phyloP scores from a whole-genome alignment of 2,797 vertebrate genomes.

The Pseudomugil gertrudae region DNA sequence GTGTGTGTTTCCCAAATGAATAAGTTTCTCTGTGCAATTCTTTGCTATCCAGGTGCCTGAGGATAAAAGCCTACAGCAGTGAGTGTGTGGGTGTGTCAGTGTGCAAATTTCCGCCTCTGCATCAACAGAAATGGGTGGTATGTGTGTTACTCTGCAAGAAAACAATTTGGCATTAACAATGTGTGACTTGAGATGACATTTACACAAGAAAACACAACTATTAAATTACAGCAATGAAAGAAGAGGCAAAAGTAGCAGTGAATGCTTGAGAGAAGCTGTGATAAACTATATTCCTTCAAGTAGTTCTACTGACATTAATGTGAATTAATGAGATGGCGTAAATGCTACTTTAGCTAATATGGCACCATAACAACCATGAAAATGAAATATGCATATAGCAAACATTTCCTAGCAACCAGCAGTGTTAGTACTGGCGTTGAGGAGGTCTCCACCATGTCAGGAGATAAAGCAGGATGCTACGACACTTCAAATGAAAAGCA shows the following conservation, averaged over 20 bases:
- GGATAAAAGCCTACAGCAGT: conserved; percentile 66
- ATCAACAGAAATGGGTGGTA: conserved; percentile 1
- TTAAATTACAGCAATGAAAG: conserved; percentile 11
- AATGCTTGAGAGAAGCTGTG: conserved; percentile 3
- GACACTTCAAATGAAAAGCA: conserved; percentile 82
- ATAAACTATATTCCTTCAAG: conserved; percentile 12
- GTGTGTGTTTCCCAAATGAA: conserved; percentile 59
- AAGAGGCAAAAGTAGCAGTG: conserved; percentile 12
- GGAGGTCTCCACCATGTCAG: conserved; percentile 62
- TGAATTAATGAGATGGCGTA: conserved; percentile 45
- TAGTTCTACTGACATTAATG: conserved; percentile 34
- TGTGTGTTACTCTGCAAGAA: conserved; percentile 18
- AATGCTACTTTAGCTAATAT: conserved; percentile 45
- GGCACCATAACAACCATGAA: conserved; percentile 64
- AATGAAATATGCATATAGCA: conserved; percentile 61
- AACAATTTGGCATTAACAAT: background rate
- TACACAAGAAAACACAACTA: conserved; percentile 3
- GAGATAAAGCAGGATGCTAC: conserved; percentile 74
- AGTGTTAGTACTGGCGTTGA: conserved; percentile 36
- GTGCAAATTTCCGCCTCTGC: conserved; percentile 25
- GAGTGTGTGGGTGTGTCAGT: conserved; percentile 30
- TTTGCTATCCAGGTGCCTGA: conserved; percentile 54
- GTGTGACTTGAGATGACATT: conserved; percentile 22
- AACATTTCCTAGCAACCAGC: conserved; percentile 67
- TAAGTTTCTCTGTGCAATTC: conserved; percentile 55